Evolutionary conservation across 2,113 vertebrate species (phyloP), one percentile per base, ranked within the genome.

Genomic region (Percopsis transmontana): DNA sequence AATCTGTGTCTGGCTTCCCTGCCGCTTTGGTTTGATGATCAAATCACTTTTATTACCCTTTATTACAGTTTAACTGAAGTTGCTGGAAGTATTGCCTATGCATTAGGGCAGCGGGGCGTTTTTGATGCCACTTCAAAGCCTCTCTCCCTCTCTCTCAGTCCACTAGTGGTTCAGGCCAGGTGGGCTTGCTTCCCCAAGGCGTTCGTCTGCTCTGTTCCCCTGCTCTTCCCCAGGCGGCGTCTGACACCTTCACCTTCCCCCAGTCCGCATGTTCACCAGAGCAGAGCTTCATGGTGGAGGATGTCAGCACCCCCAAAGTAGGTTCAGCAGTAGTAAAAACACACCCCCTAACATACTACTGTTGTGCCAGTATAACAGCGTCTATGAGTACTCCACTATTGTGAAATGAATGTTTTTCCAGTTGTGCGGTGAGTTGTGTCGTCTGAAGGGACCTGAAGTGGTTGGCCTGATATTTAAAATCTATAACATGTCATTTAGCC

Each of bases 291-390:
- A 94, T 96, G 93, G 95, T 95, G 53, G 97, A 98, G 73, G 97
- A 98, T 5, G 91, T 99, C 0, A 94, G 91, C 75, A 98, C 95
- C 0, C 97, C 97, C 72, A 96, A 97, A 94, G 97, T 98, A 93
- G 4, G 53, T 80, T 38, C 70, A 75, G 13, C 4, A 44, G 40
- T 42, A 12, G 11, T 7, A 7, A 33, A 7, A 5, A 7, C 27
- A 33, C 27, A 4, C 27, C 27, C 27, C 5, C 27, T 33, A 33
- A 33, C 27, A 33, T 33, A 7, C 5, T 4, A 33, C 27, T 4
- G 27, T 33, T 33, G 27, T 33, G 27, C 27, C 27, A 33, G 8
- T 33, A 33, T 33, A 7, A 4, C 27, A 33, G 8, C 8, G 27
- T 33, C 8, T 33, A 33, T 33, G 27, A 33, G 27, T 33, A 33